Evolutionary conservation across 2,113 vertebrate species (phyloP), one percentile per base, ranked within the genome.

Genomic region (Paracanthobrama guichenoti): DNA sequence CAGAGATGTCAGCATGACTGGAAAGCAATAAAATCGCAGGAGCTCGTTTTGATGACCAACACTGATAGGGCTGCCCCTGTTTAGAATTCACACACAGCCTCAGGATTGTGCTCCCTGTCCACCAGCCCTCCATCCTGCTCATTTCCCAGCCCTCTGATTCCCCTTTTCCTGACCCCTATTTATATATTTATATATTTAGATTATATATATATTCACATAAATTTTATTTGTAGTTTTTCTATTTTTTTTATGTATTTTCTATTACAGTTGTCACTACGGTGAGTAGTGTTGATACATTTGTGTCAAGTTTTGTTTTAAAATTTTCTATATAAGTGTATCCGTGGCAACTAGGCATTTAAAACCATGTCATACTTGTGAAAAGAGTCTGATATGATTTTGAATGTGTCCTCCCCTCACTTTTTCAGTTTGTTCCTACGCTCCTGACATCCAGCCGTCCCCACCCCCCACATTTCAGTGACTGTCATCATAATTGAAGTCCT

Each of bases 21-120:
- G 50, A 79, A 67, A 48, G 86, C 82, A 62, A 80, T 87, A 81
- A 67, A 71, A 46, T 82, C n/a, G 64, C 69, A 50, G n/a, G 60
- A 50, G 81, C 73, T 50, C 4, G 7, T 6, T 81, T 50, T 77
- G 77, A 89, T 84, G 74, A 53, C 44, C 60, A 62, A 80, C 71
- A 22, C 53, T 86, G 87, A 88, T 83, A 87, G 0, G 4, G 59
- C 72, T 57, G 28, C n/a, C 10, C 67, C 59, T 88, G 73, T 60
- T 85, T 80, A 85, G 82, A 85, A 87, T 89, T 86, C 85, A 62
- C 31, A 48, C 7, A 8, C 22, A 18, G 20, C 14, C 12, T 24
- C 39, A 20, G 42, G 46, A 66, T 48, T 18, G 10, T 46, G 31
- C 28, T 39, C 13, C 5, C 42, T 46, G 12, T 86, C 53, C 9